Evolutionary conservation across 92 coral and sea anemone species (phyloP).

Genomic region (Epizoanthus ramosus): DNA sequence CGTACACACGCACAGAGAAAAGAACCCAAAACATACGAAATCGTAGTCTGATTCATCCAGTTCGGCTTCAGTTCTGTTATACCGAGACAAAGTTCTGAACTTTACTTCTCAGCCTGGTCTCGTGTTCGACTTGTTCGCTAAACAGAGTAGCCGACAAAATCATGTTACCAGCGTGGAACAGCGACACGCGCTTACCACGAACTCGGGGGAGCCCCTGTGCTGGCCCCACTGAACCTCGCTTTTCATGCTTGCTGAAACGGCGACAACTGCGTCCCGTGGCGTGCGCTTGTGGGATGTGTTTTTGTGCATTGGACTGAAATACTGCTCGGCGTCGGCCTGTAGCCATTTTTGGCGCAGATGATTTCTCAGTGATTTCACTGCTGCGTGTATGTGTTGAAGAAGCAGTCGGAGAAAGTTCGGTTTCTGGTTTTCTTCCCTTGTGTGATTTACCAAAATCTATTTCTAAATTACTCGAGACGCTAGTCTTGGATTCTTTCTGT

Average conservation of each 20-base stretch:
- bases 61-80: no score
- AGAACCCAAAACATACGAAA: no score
- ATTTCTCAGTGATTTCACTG: background rate
- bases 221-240: background rate
- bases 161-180: slow-evolving; percentile 18
- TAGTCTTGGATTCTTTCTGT: background rate
- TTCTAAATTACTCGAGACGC: background rate
- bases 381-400: slow-evolving; percentile 7
- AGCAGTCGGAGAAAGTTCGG: background rate
- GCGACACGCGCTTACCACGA: slow-evolving; percentile 35
- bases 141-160: slow-evolving; percentile 3
- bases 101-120: background rate
- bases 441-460: background rate
- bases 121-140: slow-evolving; percentile 18
- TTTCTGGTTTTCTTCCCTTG: background rate
- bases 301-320: slow-evolving; percentile 13
- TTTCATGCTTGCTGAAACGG: slow-evolving; percentile 28
- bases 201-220: slow-evolving; percentile 11
- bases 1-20: no score
- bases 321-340: slow-evolving; percentile 19
- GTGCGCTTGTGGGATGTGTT: background rate
- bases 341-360: slow-evolving; percentile 5
- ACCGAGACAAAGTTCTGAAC: slow-evolving; percentile 26
- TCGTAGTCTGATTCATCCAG: no score
- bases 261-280: slow-evolving; percentile 3